phyloP scores from a whole-genome alignment of 2,113 vertebrate genomes.

The Phylloscopus trochiloides region DNA sequence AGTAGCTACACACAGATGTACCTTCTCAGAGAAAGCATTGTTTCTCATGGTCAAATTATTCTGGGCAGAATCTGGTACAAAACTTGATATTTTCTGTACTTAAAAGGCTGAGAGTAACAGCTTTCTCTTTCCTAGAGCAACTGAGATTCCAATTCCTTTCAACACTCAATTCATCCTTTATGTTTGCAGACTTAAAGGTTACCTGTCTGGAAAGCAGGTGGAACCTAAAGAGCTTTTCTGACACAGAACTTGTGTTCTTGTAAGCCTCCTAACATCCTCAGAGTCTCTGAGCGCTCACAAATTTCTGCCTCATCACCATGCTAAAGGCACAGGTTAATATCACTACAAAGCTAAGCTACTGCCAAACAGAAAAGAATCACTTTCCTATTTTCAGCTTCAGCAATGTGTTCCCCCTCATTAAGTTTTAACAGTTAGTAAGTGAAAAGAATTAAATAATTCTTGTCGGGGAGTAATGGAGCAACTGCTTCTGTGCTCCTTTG shows the following conservation, averaged over 20 bases:
- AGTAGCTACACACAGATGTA: neutral
- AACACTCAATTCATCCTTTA: neutral
- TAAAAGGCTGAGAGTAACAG: neutral
- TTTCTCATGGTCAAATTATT: neutral
- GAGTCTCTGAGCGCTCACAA: neutral
- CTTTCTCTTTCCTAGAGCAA: neutral
- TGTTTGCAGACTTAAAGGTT: neutral
- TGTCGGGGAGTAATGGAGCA: neutral
- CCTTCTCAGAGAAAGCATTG: neutral
- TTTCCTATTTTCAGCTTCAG: neutral
- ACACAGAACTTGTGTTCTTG: neutral
- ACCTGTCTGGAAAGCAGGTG: neutral
- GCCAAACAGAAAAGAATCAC: neutral
- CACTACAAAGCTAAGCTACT: neutral
- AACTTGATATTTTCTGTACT: neutral
- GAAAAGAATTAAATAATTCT: neutral
- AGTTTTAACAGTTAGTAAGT: neutral
- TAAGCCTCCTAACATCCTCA: neutral
- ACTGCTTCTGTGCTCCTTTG: neutral
- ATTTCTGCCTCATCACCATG: neutral
- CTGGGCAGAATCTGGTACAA: neutral
- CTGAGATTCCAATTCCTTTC: neutral
- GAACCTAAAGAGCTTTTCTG: neutral
- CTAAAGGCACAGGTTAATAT: neutral
- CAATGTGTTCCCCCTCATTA: neutral